Conservation (phyloP, 2,797 vertebrate genomes). For the Allobates femoralis region DNA sequence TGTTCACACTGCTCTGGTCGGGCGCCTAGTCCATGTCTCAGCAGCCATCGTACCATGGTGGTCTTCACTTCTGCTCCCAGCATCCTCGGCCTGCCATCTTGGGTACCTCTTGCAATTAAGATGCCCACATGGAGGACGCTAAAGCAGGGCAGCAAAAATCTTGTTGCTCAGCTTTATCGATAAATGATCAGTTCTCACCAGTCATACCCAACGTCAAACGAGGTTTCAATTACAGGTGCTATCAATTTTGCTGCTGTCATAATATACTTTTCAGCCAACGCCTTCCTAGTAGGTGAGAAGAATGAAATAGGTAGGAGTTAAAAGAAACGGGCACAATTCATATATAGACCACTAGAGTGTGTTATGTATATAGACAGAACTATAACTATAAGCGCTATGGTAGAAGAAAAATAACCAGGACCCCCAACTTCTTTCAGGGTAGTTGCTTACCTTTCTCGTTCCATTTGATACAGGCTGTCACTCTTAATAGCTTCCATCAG, state of each 20-base stretch:
- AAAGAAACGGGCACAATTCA: no score
- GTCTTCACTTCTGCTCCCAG: no score
- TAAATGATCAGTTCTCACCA: slow-evolving; percentile 78
- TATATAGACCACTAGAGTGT: background rate
- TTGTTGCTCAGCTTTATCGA: no score
- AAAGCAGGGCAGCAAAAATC: no score
- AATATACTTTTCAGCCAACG: slow-evolving; percentile 92
- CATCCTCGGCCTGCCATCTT: no score
- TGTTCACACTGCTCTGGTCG: no score
- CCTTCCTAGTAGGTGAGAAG: slow-evolving; percentile 78
- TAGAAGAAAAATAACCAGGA: background rate
- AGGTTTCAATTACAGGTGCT: slow-evolving; percentile 90
- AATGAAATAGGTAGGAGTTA: background rate
- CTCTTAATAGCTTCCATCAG: slow-evolving; percentile 70
- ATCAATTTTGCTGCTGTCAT: slow-evolving; percentile 97
- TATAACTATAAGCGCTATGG: background rate
- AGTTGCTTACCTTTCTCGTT: slow-evolving; percentile 84
- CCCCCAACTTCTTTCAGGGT: background rate
- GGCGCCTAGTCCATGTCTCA: no score
- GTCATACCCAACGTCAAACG: slow-evolving; percentile 94
- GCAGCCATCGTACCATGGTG: no score
- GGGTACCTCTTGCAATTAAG: no score
- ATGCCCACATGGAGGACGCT: no score
- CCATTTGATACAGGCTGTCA: slow-evolving; percentile 58
- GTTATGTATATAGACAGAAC: background rate